phyloP scores from a whole-genome alignment of 2,797 vertebrate species.

The Lepilemur ruficaudatus region DNA sequence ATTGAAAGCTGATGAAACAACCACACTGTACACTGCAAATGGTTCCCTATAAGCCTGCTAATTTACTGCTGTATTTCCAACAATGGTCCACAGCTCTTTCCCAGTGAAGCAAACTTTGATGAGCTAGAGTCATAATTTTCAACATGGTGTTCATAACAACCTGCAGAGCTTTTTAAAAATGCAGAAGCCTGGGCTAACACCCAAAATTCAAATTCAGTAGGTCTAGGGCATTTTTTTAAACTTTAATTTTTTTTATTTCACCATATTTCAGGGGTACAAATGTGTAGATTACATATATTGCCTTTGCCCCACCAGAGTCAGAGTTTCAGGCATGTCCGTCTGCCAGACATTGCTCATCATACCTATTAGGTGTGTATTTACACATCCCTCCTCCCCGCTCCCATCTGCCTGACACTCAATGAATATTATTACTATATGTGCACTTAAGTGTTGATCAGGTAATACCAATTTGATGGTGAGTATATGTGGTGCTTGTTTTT shows the following conservation, averaged over 20 bases:
- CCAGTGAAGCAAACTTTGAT: background rate
- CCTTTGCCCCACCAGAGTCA: no score
- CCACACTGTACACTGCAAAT: background rate
- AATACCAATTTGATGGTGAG: no score
- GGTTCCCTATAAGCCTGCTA: background rate
- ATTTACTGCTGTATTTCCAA: background rate
- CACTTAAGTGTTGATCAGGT: no score
- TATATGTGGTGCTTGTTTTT: no score
- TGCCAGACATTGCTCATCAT: fast-evolving
- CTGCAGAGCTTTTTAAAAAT: background rate
- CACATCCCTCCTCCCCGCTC: fast-evolving
- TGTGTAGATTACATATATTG: no score
- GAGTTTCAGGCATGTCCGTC: no score
- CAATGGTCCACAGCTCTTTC: background rate
- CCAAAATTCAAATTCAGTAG: background rate
- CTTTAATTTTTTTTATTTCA: no score
- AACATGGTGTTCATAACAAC: background rate
- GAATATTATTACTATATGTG: no score
- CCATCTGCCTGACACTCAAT: no score
- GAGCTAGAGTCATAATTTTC: background rate
- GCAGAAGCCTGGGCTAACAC: background rate
- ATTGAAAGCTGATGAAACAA: background rate
- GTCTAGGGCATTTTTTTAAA: background rate
- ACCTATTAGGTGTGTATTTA: no score
- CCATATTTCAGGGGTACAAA: no score